Conservation (phyloP, 2,888 invertebrate genomes). For the Teleogryllus oceanicus region DNA sequence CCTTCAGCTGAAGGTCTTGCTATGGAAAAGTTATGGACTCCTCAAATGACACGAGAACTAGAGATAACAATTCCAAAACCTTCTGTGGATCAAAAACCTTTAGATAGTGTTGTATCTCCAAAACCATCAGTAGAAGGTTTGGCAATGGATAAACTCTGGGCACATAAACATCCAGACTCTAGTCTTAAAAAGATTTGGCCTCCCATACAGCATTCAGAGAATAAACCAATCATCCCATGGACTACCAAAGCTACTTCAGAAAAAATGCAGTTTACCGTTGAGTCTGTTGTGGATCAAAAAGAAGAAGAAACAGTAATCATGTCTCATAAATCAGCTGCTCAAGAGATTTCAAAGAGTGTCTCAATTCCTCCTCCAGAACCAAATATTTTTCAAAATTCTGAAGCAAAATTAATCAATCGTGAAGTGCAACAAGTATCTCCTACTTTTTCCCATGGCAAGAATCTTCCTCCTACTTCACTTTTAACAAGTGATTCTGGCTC, state of each 20-base stretch:
- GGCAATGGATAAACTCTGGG: conserved; percentile 67
- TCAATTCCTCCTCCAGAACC: no score
- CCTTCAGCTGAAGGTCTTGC: conserved; percentile 46
- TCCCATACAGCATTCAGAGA: conserved; percentile 46
- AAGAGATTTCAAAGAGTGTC: not conserved
- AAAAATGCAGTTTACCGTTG: conserved; percentile 40
- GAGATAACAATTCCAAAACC: conserved; percentile 31
- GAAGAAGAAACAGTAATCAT: not conserved
- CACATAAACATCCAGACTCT: conserved; percentile 51
- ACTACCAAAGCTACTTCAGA: conserved; percentile 46
- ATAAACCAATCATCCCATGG: conserved; percentile 43
- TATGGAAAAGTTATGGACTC: conserved; percentile 47
- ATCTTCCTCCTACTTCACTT: not conserved
- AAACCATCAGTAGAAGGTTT: conserved; percentile 62
- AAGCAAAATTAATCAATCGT: not conserved
- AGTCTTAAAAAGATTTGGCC: conserved; percentile 54
- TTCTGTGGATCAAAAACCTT: not conserved
- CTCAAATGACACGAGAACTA: conserved; percentile 39
- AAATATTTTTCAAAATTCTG: not conserved
- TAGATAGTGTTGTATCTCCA: conserved; percentile 41
- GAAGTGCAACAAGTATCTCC: not conserved
- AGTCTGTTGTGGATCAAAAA: not conserved
- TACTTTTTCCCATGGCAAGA: not conserved
- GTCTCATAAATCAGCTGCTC: not conserved
- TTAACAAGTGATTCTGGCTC: not conserved